These are phyloP conservation scores for Pedionomus torquatus DNA, from an alignment of 2,113 vertebrate genomes.

Conservation along the genomic window DNA sequence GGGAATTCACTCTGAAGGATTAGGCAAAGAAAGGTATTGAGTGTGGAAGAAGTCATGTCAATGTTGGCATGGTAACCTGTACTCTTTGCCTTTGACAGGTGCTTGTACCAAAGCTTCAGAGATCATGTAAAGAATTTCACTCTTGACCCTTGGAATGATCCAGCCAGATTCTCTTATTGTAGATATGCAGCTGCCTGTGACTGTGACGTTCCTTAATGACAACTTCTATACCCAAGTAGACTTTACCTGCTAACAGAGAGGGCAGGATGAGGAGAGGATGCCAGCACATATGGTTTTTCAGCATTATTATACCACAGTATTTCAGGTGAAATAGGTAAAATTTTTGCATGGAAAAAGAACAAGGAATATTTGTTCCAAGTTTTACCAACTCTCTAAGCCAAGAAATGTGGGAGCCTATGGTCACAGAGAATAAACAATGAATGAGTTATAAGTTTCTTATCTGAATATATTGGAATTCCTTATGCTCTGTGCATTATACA, in stretches of 20 bases:
- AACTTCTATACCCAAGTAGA: background rate
- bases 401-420: background rate
- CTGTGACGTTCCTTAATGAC: background rate
- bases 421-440: background rate
- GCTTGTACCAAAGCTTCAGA: background rate
- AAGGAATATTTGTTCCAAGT: background rate
- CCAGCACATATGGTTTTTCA: rapidly evolving
- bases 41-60: background rate
- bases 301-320: background rate
- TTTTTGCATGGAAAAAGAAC: background rate
- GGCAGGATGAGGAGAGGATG: background rate
- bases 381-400: background rate
- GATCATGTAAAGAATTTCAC: background rate
- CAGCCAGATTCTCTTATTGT: background rate
- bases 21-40: background rate
- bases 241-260: background rate
- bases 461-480: background rate
- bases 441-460: background rate
- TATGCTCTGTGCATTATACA: rapidly evolving
- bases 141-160: background rate
- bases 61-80: too few species aligned
- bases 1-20: background rate
- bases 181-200: background rate
- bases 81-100: background rate
- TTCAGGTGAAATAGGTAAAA: background rate